phyloP scores from a whole-genome alignment of 2,888 invertebrate genomes.

The Hirudinaria manillensis region DNA sequence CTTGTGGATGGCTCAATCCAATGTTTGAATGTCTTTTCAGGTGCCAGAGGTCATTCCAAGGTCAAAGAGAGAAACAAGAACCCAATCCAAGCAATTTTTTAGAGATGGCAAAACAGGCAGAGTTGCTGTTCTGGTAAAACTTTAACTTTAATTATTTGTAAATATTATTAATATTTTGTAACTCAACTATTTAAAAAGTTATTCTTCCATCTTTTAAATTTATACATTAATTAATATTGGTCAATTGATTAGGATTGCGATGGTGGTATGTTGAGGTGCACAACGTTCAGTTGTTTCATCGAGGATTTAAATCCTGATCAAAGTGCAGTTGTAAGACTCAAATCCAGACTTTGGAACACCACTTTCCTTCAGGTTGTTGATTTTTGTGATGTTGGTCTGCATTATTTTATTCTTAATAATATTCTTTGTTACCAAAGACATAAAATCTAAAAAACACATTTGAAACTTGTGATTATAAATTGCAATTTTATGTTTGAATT shows the following conservation, averaged over 20 bases:
- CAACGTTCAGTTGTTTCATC: background rate
- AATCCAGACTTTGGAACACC: slow-evolving; percentile 22
- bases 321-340: slow-evolving; percentile 21
- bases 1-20: no score
- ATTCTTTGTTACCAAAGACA: background rate
- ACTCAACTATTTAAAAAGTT: no score
- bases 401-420: background rate
- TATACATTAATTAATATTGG: no score
- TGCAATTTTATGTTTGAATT: background rate
- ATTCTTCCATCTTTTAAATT: no score
- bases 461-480: background rate
- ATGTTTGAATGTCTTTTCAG: no score
- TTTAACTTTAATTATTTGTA: background rate
- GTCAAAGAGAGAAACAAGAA: no score
- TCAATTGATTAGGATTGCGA: slow-evolving; percentile 24
- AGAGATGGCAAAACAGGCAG: slow-evolving; percentile 1
- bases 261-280: background rate
- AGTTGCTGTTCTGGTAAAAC: background rate
- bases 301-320: slow-evolving; percentile 6
- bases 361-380: slow-evolving; percentile 20
- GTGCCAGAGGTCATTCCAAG: no score
- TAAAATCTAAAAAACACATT: background rate
- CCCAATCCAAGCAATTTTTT: background rate
- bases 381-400: background rate
- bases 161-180: no score